These are phyloP conservation scores for Nephrotoma flavescens DNA, from an alignment of 2,888 invertebrate genomes.

Conservation along the genomic window DNA sequence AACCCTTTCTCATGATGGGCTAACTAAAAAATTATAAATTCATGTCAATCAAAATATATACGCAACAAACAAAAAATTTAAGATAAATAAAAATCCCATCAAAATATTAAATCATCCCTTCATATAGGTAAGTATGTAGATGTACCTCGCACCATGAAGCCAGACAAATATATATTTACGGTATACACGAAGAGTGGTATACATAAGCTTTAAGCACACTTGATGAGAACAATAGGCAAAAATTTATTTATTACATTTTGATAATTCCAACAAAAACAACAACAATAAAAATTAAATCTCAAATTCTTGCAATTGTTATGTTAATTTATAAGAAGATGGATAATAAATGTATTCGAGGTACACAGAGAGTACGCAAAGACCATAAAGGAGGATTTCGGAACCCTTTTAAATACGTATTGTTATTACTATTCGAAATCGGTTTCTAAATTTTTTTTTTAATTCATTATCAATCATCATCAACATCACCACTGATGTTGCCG, in stretches of 20 bases:
- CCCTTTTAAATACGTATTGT: neutral
- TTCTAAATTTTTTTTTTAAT: neutral
- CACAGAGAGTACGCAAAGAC: neutral
- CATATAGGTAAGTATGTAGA: neutral
- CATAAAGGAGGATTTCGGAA: neutral
- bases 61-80: neutral
- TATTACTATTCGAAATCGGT: neutral
- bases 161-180: neutral
- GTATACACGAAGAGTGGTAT: neutral
- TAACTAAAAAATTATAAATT: neutral
- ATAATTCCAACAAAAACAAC: neutral
- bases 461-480: neutral
- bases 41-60: neutral
- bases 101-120: neutral
- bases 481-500: neutral
- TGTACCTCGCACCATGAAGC: neutral
- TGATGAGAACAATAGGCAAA: neutral
- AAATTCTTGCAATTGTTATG: neutral
- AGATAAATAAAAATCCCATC: neutral
- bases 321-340: neutral
- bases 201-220: neutral
- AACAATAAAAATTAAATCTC: neutral
- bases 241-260: neutral
- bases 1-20: neutral
- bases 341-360: neutral